Conservation (phyloP, 2,888 invertebrate species). For the Patella ulyssiponensis region DNA sequence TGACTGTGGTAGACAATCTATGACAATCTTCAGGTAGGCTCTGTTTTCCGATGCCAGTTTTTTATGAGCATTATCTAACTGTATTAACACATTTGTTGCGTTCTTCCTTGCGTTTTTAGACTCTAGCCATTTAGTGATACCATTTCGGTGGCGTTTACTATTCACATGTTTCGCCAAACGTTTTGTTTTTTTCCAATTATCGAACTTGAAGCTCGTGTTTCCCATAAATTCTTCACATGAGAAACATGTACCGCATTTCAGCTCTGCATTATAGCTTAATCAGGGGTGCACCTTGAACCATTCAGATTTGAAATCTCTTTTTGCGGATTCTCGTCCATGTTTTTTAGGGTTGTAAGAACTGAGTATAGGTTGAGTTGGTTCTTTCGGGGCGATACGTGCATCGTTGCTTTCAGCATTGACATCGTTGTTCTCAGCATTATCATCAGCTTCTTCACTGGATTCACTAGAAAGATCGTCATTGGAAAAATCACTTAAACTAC, state of each 20-base stretch:
- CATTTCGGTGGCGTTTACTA: background rate
- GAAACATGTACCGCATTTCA: background rate
- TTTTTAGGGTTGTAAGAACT: too few relatives aligned
- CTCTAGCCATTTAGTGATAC: background rate
- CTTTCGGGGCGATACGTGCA: too few relatives aligned
- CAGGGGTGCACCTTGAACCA: background rate
- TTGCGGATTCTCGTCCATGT: too few relatives aligned
- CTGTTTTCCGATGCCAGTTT: background rate
- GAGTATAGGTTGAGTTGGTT: too few relatives aligned
- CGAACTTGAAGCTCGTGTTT: background rate
- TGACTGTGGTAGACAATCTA: background rate
- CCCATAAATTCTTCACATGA: background rate
- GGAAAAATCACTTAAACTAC: too few relatives aligned
- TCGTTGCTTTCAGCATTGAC: too few relatives aligned
- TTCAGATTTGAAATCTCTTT: background rate
- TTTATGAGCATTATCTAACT: background rate
- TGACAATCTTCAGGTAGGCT: background rate
- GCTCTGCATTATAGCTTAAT: background rate
- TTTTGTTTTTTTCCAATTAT: background rate
- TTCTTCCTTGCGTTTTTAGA: background rate
- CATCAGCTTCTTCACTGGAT: too few relatives aligned
- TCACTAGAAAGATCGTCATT: too few relatives aligned
- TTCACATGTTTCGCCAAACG: background rate
- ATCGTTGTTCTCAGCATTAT: too few relatives aligned
- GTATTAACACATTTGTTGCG: background rate